A percentile compares a stretch with the other conserved stretches of the same genome.
phyloP scores from a whole-genome alignment of 2,797 vertebrate species.

The Tinamus major region DNA sequence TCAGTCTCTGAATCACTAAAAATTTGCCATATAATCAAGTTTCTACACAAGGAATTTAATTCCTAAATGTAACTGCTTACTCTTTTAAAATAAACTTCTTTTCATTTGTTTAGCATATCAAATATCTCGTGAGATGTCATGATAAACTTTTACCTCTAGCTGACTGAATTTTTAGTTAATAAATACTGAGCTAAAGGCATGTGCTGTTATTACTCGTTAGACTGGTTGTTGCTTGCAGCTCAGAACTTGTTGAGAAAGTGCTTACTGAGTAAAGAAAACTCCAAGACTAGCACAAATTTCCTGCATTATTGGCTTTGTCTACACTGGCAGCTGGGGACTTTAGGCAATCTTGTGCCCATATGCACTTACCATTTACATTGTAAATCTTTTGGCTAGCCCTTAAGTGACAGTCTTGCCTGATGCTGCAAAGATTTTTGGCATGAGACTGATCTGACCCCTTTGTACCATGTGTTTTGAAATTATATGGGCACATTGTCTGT shows the following conservation, averaged over 20 bases:
- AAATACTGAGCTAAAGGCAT: slow-evolving; percentile 16
- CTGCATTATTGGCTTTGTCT: slow-evolving; percentile 68
- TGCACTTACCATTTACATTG: slow-evolving; percentile 74
- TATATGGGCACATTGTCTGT: slow-evolving; percentile 67
- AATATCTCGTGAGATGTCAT: neutral
- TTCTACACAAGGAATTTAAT: neutral
- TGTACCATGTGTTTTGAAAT: slow-evolving; percentile 67
- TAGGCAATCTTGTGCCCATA: slow-evolving; percentile 70
- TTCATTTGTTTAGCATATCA: neutral
- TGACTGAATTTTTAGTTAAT: slow-evolving; percentile 47
- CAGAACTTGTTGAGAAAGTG: neutral
- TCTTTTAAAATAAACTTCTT: neutral
- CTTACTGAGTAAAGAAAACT: slow-evolving; percentile 53
- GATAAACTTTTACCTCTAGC: slow-evolving; percentile 51
- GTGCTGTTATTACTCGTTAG: slow-evolving; percentile 2
- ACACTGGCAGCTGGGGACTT: slow-evolving; percentile 68
- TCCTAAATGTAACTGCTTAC: neutral
- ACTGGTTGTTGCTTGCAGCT: slow-evolving; percentile 19
- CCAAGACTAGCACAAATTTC: slow-evolving; percentile 48
- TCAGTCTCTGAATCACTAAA: neutral
- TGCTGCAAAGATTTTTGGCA: slow-evolving; percentile 74
- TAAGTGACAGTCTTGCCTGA: slow-evolving; percentile 75
- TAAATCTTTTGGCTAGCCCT: slow-evolving; percentile 74
- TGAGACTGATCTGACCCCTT: slow-evolving; percentile 67
- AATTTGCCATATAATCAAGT: rapidly evolving